Conservation (phyloP, 2,888 invertebrate species). For the Tetragonisca angustula region DNA sequence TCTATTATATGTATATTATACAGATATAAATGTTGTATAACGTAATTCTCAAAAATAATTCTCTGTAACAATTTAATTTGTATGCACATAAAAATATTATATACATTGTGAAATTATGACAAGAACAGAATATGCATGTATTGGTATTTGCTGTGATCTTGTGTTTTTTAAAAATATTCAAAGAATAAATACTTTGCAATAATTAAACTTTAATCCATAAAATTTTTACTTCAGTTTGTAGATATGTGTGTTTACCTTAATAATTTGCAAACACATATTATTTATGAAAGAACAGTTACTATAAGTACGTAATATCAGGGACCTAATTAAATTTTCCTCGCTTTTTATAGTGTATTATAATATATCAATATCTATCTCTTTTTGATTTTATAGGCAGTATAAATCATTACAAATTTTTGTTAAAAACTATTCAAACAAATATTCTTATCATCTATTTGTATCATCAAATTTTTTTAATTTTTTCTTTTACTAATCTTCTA, state of each 20-base stretch:
- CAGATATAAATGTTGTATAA: neutral
- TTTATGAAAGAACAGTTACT: neutral
- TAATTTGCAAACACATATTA: neutral
- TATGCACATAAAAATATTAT: neutral
- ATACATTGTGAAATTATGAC: neutral
- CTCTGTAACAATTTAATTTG: slow-evolving; percentile 1
- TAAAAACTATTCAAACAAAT: neutral
- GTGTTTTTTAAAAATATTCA: neutral
- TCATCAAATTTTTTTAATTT: neutral
- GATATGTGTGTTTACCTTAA: neutral
- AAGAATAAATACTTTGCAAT: neutral
- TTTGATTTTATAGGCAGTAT: neutral
- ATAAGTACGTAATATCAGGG: neutral
- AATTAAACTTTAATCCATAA: neutral
- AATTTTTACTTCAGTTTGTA: neutral
- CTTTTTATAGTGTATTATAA: neutral
- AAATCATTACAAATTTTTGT: neutral
- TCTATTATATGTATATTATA: neutral
- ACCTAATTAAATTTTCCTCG: neutral
- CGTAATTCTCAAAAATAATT: slow-evolving; percentile 1
- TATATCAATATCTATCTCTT: neutral
- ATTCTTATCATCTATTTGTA: neutral
- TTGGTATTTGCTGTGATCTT: neutral
- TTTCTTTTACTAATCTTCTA: neutral
- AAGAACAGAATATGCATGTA: neutral